phyloP scores from a whole-genome alignment of 1,140 invertebrate species.

The Latrodectus geometricus region DNA sequence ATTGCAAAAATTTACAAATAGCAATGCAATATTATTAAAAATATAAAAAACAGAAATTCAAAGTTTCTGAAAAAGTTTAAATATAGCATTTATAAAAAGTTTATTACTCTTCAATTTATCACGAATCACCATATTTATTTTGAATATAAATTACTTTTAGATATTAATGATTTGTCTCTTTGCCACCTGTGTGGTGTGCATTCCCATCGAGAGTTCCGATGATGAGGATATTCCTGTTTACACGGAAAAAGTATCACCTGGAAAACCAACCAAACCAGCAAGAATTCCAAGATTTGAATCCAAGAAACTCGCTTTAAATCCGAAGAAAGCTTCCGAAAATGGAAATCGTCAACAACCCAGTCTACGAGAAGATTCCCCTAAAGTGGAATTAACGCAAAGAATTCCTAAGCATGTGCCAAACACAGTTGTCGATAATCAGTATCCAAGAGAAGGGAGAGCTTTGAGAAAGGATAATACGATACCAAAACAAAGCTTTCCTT shows the following conservation, averaged over 20 bases:
- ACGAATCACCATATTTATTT: too few species aligned
- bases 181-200: constrained; percentile 21
- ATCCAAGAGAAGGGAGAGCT: neutral
- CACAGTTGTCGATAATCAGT: neutral
- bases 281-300: constrained; percentile 37
- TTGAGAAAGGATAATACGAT: constrained; percentile 8
- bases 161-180: neutral
- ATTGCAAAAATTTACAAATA: too few species aligned
- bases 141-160: neutral
- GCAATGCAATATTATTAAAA: too few species aligned
- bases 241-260: constrained; percentile 37
- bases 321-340: neutral
- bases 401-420: neutral
- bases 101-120: too few species aligned
- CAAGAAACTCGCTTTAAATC: constrained; percentile 10
- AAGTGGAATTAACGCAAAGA: constrained; percentile 10
- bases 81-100: too few species aligned
- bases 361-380: neutral
- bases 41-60: too few species aligned
- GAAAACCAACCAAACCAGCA: constrained; percentile 28
- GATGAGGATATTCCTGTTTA: constrained; percentile 48
- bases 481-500: constrained; percentile 4
- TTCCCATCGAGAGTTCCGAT: constrained; percentile 3
- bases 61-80: too few species aligned
- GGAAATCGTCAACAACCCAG: neutral